Conservation (phyloP, 2,113 vertebrate genomes). For the Phalacrocorax pelagicus region DNA sequence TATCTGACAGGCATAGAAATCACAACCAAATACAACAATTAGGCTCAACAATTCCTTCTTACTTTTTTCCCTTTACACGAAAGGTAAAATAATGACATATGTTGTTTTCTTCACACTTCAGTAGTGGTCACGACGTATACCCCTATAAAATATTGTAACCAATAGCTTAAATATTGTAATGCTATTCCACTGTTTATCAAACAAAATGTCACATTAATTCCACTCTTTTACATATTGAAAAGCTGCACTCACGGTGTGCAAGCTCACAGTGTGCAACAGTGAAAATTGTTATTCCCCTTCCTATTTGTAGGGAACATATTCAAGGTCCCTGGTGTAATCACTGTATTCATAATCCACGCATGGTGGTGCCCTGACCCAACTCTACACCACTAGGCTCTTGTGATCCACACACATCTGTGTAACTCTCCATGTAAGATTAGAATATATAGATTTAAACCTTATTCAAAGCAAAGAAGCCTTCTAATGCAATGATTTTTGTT, state of each 20-base stretch:
- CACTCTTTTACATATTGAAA: not conserved
- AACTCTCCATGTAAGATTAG: not conserved
- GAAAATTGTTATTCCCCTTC: not conserved
- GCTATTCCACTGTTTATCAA: not conserved
- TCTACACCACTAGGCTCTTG: not conserved
- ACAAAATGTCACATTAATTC: not conserved
- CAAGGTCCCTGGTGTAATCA: not conserved
- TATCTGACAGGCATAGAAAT: constrained; percentile 14
- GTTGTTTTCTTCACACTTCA: constrained; percentile 26
- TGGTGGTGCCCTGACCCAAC: not conserved
- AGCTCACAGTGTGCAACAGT: not conserved
- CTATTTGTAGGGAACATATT: not conserved
- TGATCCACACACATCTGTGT: not conserved
- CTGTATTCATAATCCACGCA: not conserved
- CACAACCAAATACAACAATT: constrained; percentile 39
- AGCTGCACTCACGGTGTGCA: not conserved
- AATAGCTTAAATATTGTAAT: not conserved
- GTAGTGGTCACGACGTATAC: not conserved
- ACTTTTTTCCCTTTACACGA: not conserved
- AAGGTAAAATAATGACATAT: constrained; percentile 35
- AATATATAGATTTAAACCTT: not conserved
- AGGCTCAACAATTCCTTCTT: not conserved
- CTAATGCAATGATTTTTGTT: not conserved
- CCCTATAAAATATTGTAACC: not conserved
- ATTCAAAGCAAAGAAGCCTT: not conserved